Percentiles rank a stretch among this genome's conserved stretches.
Conservation (phyloP, 2,888 invertebrate genomes). For the Rhagophthalmus giganteus region DNA sequence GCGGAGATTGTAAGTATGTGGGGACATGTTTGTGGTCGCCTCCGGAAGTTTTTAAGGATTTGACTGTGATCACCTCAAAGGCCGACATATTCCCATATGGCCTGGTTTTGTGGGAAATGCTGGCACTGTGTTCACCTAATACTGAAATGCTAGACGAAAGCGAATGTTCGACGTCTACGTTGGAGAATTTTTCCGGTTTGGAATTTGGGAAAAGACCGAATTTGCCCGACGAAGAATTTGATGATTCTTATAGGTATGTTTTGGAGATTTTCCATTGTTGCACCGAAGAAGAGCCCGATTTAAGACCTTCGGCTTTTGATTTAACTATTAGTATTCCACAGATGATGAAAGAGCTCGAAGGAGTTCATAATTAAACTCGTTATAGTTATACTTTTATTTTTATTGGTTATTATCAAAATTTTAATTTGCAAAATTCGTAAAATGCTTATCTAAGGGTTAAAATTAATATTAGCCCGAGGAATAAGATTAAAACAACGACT, state of each 20-base stretch:
- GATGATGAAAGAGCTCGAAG: conserved; percentile 43
- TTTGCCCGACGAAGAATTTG: conserved; percentile 65
- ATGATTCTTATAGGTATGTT: conserved; percentile 63
- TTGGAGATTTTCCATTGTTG: conserved; percentile 73
- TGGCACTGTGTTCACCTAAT: conserved; percentile 73
- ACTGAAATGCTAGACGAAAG: conserved; percentile 46
- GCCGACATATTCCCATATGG: conserved; percentile 83
- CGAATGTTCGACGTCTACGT: conserved; percentile 51
- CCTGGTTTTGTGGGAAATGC: conserved; percentile 79
- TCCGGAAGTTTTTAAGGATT: conserved; percentile 71
- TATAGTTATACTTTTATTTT: too few species aligned
- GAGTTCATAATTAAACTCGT: too few species aligned
- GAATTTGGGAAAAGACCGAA: conserved; percentile 69
- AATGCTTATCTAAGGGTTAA: background rate
- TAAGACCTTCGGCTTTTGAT: conserved; percentile 65
- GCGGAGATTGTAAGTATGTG: conserved; percentile 63
- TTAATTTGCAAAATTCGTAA: too few species aligned
- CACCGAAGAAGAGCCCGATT: conserved; percentile 63
- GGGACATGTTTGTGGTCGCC: conserved; percentile 81
- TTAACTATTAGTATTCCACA: conserved; percentile 56
- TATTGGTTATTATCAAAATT: too few species aligned
- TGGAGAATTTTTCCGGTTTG: conserved; percentile 14
- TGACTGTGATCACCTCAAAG: conserved; percentile 65
- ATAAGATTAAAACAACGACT: conserved; percentile 44
- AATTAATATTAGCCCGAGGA: conserved; percentile 36